Conservation (phyloP, 2,888 invertebrate species). For the Callosobruchus maculatus region DNA sequence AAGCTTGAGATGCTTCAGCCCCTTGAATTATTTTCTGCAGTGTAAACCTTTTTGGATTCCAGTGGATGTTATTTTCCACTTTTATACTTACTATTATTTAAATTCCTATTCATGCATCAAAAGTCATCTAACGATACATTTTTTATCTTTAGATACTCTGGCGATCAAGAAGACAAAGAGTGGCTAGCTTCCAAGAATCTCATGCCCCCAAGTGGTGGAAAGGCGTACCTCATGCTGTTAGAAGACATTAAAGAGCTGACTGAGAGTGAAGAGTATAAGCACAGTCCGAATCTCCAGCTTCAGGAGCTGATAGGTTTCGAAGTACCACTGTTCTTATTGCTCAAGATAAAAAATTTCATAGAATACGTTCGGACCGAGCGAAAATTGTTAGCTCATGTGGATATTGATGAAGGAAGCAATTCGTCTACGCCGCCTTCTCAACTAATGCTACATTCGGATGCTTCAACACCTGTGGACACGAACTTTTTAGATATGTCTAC, state of each 20-base stretch:
- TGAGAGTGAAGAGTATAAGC: constrained; percentile 67
- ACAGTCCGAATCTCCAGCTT: constrained; percentile 60
- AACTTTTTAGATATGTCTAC: constrained; percentile 44
- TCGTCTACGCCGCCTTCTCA: constrained; percentile 43
- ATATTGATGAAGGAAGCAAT: constrained; percentile 42
- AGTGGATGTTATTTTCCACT: too few relatives aligned
- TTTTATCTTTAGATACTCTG: constrained; percentile 55
- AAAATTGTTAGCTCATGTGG: constrained; percentile 34
- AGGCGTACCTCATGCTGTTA: constrained; percentile 73
- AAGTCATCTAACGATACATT: too few relatives aligned
- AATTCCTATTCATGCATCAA: too few relatives aligned
- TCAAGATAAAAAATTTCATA: constrained; percentile 70
- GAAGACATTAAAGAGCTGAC: constrained; percentile 76
- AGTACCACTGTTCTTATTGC: constrained; percentile 69
- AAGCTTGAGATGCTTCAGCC: too few relatives aligned
- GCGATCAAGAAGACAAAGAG: constrained; percentile 77
- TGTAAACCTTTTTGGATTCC: too few relatives aligned
- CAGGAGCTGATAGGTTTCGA: constrained; percentile 72
- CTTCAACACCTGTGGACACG: constrained; percentile 44
- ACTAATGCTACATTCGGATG: constrained; percentile 41
- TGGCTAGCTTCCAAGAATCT: constrained; percentile 74
- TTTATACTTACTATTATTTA: too few relatives aligned
- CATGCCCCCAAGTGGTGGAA: constrained; percentile 75
- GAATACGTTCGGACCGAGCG: constrained; percentile 47
- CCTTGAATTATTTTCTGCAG: too few relatives aligned